Evolutionary conservation across 2,797 vertebrate genomes (phyloP).

Genomic region (Hylomyscus alleni): DNA sequence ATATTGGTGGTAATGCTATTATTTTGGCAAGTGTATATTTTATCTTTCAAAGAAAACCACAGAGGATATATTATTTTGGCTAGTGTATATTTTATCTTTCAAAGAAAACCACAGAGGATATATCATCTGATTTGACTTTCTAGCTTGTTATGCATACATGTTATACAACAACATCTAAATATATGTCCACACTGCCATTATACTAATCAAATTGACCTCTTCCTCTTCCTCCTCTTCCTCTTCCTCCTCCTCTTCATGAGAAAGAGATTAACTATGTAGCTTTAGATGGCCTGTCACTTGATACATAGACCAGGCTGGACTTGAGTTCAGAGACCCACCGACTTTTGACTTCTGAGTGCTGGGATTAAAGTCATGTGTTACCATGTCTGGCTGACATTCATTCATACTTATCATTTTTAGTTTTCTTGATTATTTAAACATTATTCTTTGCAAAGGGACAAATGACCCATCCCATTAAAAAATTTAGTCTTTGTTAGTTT

Average conservation of each 20-base stretch:
- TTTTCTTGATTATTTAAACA: not conserved
- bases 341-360: not conserved
- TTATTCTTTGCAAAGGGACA: not conserved
- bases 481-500: not conserved
- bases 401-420: not conserved
- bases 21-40: not conserved
- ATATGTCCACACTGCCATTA: not conserved
- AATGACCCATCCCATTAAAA: not conserved
- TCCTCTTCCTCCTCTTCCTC: not conserved
- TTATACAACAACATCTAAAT: not conserved
- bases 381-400: not conserved
- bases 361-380: not conserved
- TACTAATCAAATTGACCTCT: not conserved
- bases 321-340: not conserved
- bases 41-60: not conserved
- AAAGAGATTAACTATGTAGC: not conserved
- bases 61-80: not conserved
- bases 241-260: not conserved
- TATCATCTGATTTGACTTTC: not conserved
- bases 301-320: not conserved
- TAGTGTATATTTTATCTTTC: not conserved
- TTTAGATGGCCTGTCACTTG: not conserved
- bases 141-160: not conserved
- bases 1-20: not conserved
- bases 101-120: not conserved